Evolutionary conservation across 2,888 invertebrate species (phyloP).

Genomic region (Netelia virgata): DNA sequence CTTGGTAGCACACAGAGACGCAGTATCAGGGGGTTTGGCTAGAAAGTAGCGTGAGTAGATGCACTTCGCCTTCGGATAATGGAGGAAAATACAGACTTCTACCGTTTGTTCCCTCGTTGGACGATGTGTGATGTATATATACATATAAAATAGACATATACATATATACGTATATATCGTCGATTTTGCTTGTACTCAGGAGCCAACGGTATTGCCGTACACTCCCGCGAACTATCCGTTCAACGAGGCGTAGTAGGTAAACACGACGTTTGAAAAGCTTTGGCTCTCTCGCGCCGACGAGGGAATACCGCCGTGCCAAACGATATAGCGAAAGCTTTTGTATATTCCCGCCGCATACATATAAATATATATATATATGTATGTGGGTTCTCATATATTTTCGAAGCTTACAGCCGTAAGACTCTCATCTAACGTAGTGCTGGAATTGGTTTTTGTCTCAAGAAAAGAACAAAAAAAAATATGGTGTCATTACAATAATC

Average conservation of each 20-base stretch:
- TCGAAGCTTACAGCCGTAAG: constrained; percentile 34
- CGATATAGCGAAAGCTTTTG: constrained; percentile 28
- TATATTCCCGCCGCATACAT: neutral
- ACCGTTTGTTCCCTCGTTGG: constrained; percentile 28
- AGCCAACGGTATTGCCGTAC: constrained; percentile 28
- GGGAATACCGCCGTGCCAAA: constrained; percentile 57
- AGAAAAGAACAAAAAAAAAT: neutral
- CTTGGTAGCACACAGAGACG: constrained; percentile 25
- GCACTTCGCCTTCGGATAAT: constrained; percentile 64
- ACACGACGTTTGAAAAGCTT: constrained; percentile 65
- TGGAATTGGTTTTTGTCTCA: constrained; percentile 56
- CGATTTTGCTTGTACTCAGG: constrained; percentile 33
- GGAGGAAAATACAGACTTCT: constrained; percentile 58
- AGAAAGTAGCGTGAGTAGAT: constrained; percentile 54
- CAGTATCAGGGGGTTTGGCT: constrained; percentile 32
- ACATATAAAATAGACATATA: constrained; percentile 10
- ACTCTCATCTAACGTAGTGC: constrained; percentile 17
- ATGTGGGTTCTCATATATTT: neutral
- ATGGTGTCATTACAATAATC: neutral
- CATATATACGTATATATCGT: neutral
- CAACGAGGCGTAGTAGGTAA: constrained; percentile 66
- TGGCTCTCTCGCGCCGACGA: constrained; percentile 33
- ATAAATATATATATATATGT: neutral
- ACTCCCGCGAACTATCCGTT: constrained; percentile 49
- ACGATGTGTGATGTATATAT: constrained; percentile 45